These are phyloP conservation scores for Bombyx mori DNA, from an alignment of 1,140 invertebrate species.

Conservation along the genomic window DNA sequence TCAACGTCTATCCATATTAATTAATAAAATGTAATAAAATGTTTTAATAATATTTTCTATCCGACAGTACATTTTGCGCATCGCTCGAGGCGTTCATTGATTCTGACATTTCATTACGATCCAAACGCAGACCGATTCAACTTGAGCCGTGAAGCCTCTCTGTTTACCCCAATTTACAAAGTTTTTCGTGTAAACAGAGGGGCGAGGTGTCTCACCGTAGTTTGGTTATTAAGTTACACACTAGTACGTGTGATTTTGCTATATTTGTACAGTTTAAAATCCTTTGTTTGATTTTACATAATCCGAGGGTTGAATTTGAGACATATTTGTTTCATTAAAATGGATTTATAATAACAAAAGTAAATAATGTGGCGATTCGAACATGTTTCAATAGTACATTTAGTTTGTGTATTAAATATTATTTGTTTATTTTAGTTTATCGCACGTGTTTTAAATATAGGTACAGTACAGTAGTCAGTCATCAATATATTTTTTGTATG, in stretches of 20 bases:
- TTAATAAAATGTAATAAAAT: too few relatives aligned
- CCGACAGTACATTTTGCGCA: slow-evolving; percentile 8
- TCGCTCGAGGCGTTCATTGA: slow-evolving; percentile 25
- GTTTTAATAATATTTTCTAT: neutral
- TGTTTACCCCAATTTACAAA: neutral
- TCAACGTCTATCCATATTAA: too few relatives aligned
- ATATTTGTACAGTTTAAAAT: slow-evolving; percentile 4
- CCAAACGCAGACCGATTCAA: slow-evolving; percentile 4
- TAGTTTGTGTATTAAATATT: neutral
- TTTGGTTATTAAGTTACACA: slow-evolving; percentile 2
- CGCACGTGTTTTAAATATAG: too few relatives aligned
- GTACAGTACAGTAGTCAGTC: too few relatives aligned
- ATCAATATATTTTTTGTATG: too few relatives aligned
- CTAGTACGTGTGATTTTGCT: slow-evolving; percentile 33
- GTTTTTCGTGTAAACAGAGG: neutral
- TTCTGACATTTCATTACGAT: slow-evolving; percentile 26
- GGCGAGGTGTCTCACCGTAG: slow-evolving; percentile 12
- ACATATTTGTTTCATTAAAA: slow-evolving; percentile 9
- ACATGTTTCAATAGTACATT: neutral
- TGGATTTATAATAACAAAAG: slow-evolving; percentile 1
- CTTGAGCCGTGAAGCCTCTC: neutral
- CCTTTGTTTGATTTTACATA: slow-evolving; percentile 13
- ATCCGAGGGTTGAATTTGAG: slow-evolving; percentile 11
- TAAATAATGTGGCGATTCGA: neutral
- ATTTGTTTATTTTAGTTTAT: too few relatives aligned